phyloP scores from a whole-genome alignment of 2,113 vertebrate genomes.

The Climacteris rufus region DNA sequence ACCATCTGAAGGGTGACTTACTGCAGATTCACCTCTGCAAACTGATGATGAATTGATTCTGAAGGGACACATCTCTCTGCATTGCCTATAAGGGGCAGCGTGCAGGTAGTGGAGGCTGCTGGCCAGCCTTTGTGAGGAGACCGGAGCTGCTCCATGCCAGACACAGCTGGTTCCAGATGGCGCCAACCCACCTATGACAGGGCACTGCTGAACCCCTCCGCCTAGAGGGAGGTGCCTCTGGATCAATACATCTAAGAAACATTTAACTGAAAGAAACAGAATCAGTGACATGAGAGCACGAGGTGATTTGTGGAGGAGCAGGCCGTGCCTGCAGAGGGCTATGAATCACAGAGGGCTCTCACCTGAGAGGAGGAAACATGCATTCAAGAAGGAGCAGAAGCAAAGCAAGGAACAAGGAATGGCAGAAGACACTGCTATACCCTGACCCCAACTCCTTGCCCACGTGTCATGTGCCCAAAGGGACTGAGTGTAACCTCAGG shows the following conservation, averaged over 20 bases:
- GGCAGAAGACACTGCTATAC: not conserved
- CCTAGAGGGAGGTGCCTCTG: accelerated
- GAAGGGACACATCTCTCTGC: not conserved
- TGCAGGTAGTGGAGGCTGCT: accelerated
- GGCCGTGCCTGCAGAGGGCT: accelerated
- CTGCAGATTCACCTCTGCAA: not conserved
- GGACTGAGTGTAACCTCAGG: accelerated
- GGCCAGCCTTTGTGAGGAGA: not conserved
- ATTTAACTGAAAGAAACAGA: not conserved
- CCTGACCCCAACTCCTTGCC: accelerated
- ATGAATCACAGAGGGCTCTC: not conserved
- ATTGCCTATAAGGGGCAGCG: accelerated
- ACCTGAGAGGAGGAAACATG: not conserved
- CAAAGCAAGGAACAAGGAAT: not conserved
- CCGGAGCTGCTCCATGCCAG: accelerated
- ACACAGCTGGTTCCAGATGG: accelerated
- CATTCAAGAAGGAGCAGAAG: not conserved
- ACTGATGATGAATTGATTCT: not conserved
- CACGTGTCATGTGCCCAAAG: accelerated
- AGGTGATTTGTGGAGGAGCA: not conserved
- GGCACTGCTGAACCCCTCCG: not conserved
- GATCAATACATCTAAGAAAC: not conserved
- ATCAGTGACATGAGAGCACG: accelerated
- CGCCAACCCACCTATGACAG: not conserved
- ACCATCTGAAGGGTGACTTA: not conserved